Conservation (phyloP, 2,113 vertebrate genomes). For the Oxyura jamaicensis region DNA sequence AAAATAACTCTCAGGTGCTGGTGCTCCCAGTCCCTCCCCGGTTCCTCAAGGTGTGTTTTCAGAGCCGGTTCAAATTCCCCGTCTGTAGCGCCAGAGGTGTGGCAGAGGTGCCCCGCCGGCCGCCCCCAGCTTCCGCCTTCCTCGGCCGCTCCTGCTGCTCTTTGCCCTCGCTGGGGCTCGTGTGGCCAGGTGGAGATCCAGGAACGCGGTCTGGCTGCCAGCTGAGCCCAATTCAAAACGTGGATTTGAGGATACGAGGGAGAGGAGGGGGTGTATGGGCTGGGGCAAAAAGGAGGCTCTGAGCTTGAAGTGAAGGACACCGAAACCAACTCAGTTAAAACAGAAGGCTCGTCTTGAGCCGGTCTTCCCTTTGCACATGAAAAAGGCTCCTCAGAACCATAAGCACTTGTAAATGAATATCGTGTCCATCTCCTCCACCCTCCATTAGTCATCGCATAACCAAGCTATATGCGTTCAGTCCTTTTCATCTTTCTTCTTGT, state of each 20-base stretch:
- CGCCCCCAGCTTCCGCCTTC: not conserved
- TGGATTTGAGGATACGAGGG: not conserved
- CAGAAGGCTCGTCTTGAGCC: not conserved
- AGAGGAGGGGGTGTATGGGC: not conserved
- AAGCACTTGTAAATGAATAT: constrained; percentile 61
- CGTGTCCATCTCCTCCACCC: constrained; percentile 70
- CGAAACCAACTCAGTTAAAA: not conserved
- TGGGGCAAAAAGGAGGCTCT: not conserved
- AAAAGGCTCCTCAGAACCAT: constrained; percentile 36
- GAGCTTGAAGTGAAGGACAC: not conserved
- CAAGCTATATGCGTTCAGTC: constrained; percentile 39
- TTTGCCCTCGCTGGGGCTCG: not conserved
- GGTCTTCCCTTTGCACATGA: not conserved
- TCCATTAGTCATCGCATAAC: constrained; percentile 66
- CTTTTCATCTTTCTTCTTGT: constrained; percentile 73
- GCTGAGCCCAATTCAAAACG: not conserved
- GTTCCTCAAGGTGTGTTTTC: constrained; percentile 3
- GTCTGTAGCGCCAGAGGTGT: not conserved
- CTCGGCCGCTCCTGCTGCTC: constrained; percentile 41
- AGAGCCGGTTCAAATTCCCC: not conserved
- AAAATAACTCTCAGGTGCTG: not conserved
- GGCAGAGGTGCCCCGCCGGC: constrained; percentile 27
- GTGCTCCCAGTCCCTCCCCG: not conserved
- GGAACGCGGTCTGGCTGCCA: not conserved
- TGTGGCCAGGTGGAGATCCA: not conserved